These are phyloP conservation scores for Gracilinanus agilis DNA, from an alignment of 2,113 vertebrate genomes.

Conservation along the genomic window DNA sequence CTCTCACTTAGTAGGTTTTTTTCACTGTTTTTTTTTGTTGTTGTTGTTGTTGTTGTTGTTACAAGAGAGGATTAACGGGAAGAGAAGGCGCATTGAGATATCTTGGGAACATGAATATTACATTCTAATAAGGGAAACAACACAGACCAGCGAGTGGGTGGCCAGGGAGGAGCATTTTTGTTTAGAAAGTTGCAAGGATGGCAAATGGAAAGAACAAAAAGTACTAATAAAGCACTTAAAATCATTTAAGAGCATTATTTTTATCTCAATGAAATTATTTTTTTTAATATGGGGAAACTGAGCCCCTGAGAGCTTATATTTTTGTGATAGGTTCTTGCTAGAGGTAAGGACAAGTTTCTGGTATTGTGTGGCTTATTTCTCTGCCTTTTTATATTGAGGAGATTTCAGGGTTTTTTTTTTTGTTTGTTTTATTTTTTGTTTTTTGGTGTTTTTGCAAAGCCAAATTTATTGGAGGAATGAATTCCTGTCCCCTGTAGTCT, in stretches of 20 bases:
- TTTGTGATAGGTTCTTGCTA: not conserved
- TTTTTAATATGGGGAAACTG: not conserved
- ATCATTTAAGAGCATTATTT: not conserved
- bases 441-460: constrained; percentile 12
- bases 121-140: not conserved
- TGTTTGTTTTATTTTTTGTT: too few species aligned
- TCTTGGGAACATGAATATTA: not conserved
- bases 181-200: not conserved
- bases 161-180: not conserved
- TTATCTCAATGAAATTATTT: too few species aligned
- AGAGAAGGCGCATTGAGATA: not conserved
- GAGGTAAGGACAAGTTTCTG: not conserved
- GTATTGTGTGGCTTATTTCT: not conserved
- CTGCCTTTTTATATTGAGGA: not conserved
- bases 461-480: not conserved
- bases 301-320: not conserved
- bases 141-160: not conserved
- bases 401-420: too few species aligned
- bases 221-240: not conserved
- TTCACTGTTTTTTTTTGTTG: not conserved
- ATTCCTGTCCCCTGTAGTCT: constrained; percentile 26
- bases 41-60: too few species aligned
- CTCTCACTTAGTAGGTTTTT: not conserved
- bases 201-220: not conserved
- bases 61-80: not conserved